phyloP scores from a whole-genome alignment of 2,797 vertebrate species.

The Oryzias dopingdopingensis region DNA sequence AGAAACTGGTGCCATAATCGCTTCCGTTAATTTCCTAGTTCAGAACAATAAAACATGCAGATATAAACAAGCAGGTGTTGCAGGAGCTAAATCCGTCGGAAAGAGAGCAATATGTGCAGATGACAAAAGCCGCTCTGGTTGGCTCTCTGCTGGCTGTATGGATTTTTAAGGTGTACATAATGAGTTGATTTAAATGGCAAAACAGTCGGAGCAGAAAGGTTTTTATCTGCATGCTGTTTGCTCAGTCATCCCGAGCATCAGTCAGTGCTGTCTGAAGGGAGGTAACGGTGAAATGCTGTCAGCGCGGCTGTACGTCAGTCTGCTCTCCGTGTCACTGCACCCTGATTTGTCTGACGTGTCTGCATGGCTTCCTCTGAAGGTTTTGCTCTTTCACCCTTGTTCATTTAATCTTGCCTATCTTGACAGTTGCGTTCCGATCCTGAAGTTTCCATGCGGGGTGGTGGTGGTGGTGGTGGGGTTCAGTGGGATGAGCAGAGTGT shows the following conservation, averaged over 20 bases:
- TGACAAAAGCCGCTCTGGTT: not conserved
- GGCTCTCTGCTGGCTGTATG: not conserved
- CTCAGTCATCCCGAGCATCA: constrained; percentile 19
- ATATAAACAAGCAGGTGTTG: constrained; percentile 6
- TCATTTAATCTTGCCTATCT: constrained; percentile 53
- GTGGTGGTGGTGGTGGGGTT: constrained; percentile 6
- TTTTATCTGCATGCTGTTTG: constrained; percentile 23
- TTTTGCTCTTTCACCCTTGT: constrained; percentile 60
- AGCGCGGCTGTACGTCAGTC: constrained; percentile 17
- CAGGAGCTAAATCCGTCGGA: not conserved
- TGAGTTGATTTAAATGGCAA: not conserved
- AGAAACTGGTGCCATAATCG: constrained; percentile 41
- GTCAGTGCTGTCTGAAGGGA: constrained; percentile 23
- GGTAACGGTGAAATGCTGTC: constrained; percentile 42
- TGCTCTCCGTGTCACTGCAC: constrained; percentile 25
- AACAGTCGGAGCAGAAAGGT: constrained; percentile 18
- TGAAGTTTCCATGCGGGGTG: constrained; percentile 40
- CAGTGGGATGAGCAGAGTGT: constrained; percentile 40
- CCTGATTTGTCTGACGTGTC: constrained; percentile 42
- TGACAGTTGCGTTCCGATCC: constrained; percentile 43
- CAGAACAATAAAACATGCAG: constrained; percentile 15
- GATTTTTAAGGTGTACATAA: not conserved
- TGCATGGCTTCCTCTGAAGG: constrained; percentile 56
- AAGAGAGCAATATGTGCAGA: not conserved
- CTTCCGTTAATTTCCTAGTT: constrained; percentile 37